phyloP scores from a whole-genome alignment of 2,113 vertebrate genomes.

The Nycticorax nycticorax region DNA sequence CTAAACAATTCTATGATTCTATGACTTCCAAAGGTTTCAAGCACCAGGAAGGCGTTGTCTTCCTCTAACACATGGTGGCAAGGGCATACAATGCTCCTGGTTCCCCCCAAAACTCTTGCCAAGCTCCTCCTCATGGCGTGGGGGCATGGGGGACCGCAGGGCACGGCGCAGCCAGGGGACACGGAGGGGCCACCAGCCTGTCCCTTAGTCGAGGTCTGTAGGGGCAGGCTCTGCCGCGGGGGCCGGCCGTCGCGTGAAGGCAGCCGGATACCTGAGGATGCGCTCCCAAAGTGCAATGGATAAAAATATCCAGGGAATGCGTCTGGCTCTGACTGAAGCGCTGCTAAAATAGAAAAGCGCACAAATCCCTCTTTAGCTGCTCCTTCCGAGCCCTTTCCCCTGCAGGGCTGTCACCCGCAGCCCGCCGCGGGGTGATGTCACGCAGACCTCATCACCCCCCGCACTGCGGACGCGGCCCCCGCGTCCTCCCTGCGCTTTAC shows the following conservation, averaged over 20 bases:
- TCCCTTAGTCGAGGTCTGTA: accelerated
- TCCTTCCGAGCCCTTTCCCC: background rate
- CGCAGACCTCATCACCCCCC: background rate
- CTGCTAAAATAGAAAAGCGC: background rate
- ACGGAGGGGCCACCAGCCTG: accelerated
- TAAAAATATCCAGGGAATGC: constrained; percentile 29
- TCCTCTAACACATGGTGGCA: accelerated
- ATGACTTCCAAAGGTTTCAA: background rate
- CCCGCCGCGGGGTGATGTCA: background rate
- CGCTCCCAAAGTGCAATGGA: background rate
- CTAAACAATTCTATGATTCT: too few relatives aligned
- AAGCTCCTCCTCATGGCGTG: accelerated
- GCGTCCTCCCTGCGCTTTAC: accelerated
- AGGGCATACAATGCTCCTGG: accelerated
- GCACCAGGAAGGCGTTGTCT: background rate
- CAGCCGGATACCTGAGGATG: background rate
- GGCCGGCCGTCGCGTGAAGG: background rate
- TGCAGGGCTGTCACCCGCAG: background rate
- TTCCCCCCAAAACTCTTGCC: background rate
- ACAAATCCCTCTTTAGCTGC: background rate
- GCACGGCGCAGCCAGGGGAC: background rate
- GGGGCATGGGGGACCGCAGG: accelerated
- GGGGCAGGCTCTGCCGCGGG: background rate
- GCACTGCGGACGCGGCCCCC: accelerated
- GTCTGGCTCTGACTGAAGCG: background rate